Evolutionary conservation across 1,140 invertebrate species (phyloP).

Genomic region (Pomacea maculata): DNA sequence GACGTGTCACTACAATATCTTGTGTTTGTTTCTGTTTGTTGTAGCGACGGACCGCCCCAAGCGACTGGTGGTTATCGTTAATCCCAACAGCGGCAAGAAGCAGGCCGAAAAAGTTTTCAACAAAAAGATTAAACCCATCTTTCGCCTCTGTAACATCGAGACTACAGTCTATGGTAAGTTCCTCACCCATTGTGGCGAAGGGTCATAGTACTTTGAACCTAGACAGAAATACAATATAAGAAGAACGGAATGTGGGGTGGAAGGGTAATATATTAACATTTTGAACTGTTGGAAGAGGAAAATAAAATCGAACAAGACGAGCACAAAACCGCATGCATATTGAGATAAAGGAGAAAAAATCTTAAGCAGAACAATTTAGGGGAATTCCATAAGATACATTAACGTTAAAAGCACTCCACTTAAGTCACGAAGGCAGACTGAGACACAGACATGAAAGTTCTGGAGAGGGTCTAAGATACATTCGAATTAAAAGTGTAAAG

Average conservation of each 20-base stretch:
- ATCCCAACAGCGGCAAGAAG: slow-evolving; percentile 84
- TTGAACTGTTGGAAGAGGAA: too few species aligned
- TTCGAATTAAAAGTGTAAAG: too few species aligned
- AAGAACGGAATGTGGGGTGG: not conserved
- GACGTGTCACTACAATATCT: not conserved
- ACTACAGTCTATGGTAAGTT: slow-evolving; percentile 36
- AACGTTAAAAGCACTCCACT: too few species aligned
- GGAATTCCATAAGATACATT: too few species aligned
- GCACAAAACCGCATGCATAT: too few species aligned
- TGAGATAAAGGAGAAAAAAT: too few species aligned
- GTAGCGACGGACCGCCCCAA: slow-evolving; percentile 69
- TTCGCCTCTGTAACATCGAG: slow-evolving; percentile 75
- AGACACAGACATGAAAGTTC: too few species aligned
- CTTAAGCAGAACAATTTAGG: too few species aligned
- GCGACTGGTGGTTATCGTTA: slow-evolving; percentile 81
- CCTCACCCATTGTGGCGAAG: not conserved
- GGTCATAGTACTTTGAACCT: not conserved
- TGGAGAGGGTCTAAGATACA: too few species aligned
- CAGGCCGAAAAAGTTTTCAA: slow-evolving; percentile 79
- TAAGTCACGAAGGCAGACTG: too few species aligned
- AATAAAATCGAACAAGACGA: too few species aligned
- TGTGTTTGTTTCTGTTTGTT: slow-evolving; percentile 12
- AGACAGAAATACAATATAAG: not conserved
- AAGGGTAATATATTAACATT: too few species aligned
- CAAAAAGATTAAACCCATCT: slow-evolving; percentile 73